Percentiles rank a stretch among this genome's conserved stretches.
phyloP scores from a whole-genome alignment of 2,888 invertebrate genomes.

The Drosophila borborema region DNA sequence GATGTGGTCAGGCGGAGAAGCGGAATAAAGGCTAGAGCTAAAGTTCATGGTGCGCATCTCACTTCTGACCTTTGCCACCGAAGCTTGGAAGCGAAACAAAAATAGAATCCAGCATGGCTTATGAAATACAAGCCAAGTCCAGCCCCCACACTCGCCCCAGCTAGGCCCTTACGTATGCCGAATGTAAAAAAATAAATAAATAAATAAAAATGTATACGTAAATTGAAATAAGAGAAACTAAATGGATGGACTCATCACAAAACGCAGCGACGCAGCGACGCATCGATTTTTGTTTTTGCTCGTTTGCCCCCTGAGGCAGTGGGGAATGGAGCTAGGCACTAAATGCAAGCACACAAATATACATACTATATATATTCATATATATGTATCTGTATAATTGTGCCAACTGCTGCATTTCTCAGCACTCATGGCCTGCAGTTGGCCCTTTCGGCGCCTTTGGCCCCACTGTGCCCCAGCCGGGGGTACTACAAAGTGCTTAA shows the following conservation, averaged over 20 bases:
- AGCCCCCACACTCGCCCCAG: background rate
- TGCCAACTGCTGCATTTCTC: conserved; percentile 46
- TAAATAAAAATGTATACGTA: background rate
- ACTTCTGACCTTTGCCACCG: conserved; percentile 63
- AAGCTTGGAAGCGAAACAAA: conserved; percentile 54
- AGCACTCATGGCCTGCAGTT: conserved; percentile 32
- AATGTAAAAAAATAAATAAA: conserved; percentile 8
- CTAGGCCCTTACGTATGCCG: background rate
- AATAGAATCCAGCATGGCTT: conserved; percentile 59
- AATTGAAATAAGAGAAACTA: conserved; percentile 42
- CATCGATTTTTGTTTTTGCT: conserved; percentile 53
- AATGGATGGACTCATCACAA: conserved; percentile 56
- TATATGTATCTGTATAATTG: conserved; percentile 3
- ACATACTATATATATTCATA: background rate
- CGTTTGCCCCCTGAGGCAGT: background rate
- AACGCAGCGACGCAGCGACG: conserved; percentile 58
- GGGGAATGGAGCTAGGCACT: background rate
- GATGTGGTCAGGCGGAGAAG: background rate
- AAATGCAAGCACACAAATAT: background rate
- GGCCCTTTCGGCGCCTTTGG: conserved; percentile 19
- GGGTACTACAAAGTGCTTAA: conserved; percentile 51
- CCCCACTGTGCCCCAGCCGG: conserved; percentile 8
- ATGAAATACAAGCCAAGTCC: conserved; percentile 1
- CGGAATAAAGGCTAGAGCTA: conserved; percentile 12
- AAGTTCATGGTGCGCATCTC: conserved; percentile 58